Evolutionary conservation across 1,140 invertebrate species (phyloP).

Genomic region (silkworm (Bombyx mori)): ASM3026992v2 NC_085112.1:4982501-4983000

Average conservation of each 20-base stretch:
- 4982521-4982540: conserved; percentile 31
- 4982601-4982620: conserved; percentile 20
- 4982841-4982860: conserved; percentile 44
- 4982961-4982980: conserved; percentile 22
- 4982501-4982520: conserved; percentile 56
- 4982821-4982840: conserved; percentile 52
- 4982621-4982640: conserved; percentile 16
- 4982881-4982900: conserved; percentile 37
- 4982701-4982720: conserved; percentile 62
- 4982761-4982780: conserved; percentile 19
- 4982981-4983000: conserved; percentile 9
- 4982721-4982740: conserved; percentile 29
- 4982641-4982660: conserved; percentile 16
- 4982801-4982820: conserved; percentile 41
- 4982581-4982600: conserved; percentile 18
- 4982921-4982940: conserved; percentile 13
- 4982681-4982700: conserved; percentile 66
- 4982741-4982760: conserved; percentile 16
- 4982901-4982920: conserved; percentile 7
- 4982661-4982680: conserved; percentile 21
- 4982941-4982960: conserved; percentile 20
- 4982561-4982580: conserved; percentile 20
- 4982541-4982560: conserved; percentile 30
- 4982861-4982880: conserved; percentile 61
- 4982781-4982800: conserved; percentile 23